These are phyloP conservation scores for Erebia aethiops DNA, from an alignment of 2,888 invertebrate species.

Conservation along the genomic window DNA sequence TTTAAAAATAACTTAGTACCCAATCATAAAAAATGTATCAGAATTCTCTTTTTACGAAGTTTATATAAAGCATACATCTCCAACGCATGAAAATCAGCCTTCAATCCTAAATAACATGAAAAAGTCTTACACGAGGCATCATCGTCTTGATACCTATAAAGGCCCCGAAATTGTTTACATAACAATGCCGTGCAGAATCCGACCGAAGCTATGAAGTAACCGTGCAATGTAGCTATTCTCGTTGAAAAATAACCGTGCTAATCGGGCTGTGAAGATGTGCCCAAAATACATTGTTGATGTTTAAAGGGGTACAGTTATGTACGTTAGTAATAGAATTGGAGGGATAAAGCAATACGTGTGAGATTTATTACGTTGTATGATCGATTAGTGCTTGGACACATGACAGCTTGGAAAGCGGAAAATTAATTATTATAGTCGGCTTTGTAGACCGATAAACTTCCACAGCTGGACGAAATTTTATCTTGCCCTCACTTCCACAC, in stretches of 20 bases:
- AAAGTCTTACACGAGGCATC: slow-evolving; percentile 2
- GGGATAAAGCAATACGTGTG: not conserved
- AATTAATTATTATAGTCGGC: not conserved
- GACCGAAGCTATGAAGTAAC: slow-evolving; percentile 54
- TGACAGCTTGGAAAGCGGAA: not conserved
- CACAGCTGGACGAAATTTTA: no score
- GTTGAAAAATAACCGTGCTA: slow-evolving; percentile 52
- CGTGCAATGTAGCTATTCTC: slow-evolving; percentile 49
- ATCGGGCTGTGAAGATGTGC: slow-evolving; percentile 41
- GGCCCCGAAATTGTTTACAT: slow-evolving; percentile 57
- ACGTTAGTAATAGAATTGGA: not conserved
- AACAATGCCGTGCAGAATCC: slow-evolving; percentile 59
- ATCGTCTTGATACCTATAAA: slow-evolving; percentile 20
- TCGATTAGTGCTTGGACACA: not conserved
- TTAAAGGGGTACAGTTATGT: slow-evolving; percentile 40
- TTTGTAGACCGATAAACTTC: no score
- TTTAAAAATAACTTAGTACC: no score
- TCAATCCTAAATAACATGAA: slow-evolving; percentile 6
- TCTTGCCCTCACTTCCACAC: no score
- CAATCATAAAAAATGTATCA: no score
- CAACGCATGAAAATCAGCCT: slow-evolving; percentile 15
- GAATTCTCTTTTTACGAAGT: no score
- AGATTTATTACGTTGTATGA: not conserved
- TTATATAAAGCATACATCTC: not conserved
- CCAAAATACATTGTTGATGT: slow-evolving; percentile 22